Evolutionary conservation across 2,113 vertebrate genomes (phyloP).

Genomic region (Fulica atra): DNA sequence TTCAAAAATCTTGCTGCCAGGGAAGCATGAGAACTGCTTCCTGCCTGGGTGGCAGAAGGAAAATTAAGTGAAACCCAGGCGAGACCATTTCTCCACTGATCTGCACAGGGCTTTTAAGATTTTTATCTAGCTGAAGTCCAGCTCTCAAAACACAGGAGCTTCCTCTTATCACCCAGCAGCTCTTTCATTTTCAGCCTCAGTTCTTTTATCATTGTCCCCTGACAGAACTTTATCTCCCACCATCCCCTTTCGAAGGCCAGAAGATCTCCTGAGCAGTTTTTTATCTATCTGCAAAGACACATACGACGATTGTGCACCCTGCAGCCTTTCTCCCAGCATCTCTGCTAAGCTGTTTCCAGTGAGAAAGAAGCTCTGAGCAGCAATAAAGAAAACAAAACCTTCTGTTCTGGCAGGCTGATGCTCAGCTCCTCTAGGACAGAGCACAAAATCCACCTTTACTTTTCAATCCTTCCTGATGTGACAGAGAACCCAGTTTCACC

Average conservation of each 20-base stretch:
- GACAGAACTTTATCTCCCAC: slow-evolving; percentile 32
- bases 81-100: neutral
- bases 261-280: slow-evolving; percentile 26
- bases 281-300: slow-evolving; percentile 20
- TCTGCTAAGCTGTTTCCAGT: neutral
- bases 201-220: slow-evolving; percentile 37
- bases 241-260: neutral
- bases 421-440: neutral
- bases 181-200: slow-evolving; percentile 55
- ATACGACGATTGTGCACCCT: neutral
- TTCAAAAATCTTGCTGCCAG: slow-evolving; percentile 54
- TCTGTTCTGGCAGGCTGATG: neutral
- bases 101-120: slow-evolving; percentile 26
- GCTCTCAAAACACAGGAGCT: slow-evolving; percentile 35
- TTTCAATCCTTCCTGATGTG: neutral
- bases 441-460: neutral
- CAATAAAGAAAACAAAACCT: neutral
- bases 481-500: neutral
- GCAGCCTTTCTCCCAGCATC: neutral
- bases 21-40: slow-evolving; percentile 48
- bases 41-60: slow-evolving; percentile 50
- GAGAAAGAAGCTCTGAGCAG: neutral
- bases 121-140: slow-evolving; percentile 43
- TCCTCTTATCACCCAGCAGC: slow-evolving; percentile 42
- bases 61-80: slow-evolving; percentile 3